A percentile compares a stretch with the other conserved stretches of the same genome.
phyloP scores from a whole-genome alignment of 2,113 vertebrate species.

The Epinephelus lanceolatus region DNA sequence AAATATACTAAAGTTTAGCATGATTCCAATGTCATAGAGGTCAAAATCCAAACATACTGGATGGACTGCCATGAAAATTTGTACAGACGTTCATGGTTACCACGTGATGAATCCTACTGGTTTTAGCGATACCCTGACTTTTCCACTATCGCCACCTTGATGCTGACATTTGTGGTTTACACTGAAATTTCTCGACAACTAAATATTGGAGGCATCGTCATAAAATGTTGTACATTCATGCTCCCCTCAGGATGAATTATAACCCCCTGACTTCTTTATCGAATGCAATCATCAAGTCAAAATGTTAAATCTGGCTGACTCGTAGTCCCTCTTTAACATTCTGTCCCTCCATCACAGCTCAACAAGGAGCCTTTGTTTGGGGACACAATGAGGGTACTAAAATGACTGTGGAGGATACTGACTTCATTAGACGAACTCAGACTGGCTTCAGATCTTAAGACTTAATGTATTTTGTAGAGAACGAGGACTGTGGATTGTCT shows the following conservation, averaged over 20 bases:
- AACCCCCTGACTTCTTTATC: neutral
- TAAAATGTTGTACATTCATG: neutral
- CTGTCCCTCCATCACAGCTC: neutral
- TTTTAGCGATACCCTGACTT: too few species aligned
- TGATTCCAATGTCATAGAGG: too few species aligned
- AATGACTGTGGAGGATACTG: conserved; percentile 1
- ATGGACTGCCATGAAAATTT: too few species aligned
- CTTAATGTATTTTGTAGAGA: neutral
- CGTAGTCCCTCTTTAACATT: neutral
- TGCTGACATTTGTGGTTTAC: too few species aligned
- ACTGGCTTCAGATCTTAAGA: neutral
- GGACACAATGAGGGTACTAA: conserved; percentile 16
- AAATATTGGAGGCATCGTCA: too few species aligned
- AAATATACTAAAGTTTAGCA: too few species aligned
- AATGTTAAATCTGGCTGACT: neutral
- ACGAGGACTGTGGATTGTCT: neutral
- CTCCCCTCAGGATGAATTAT: neutral
- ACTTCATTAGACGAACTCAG: conserved; percentile 6
- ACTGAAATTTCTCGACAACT: too few species aligned
- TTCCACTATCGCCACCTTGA: too few species aligned
- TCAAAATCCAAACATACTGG: too few species aligned
- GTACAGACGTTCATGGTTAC: too few species aligned
- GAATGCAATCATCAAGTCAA: neutral
- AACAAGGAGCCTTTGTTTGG: conserved; percentile 29
- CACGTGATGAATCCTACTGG: too few species aligned